Evolutionary conservation across 2,888 invertebrate species (phyloP), one percentile per base, ranked within the genome.

Genomic region (Idaea straminata): DNA sequence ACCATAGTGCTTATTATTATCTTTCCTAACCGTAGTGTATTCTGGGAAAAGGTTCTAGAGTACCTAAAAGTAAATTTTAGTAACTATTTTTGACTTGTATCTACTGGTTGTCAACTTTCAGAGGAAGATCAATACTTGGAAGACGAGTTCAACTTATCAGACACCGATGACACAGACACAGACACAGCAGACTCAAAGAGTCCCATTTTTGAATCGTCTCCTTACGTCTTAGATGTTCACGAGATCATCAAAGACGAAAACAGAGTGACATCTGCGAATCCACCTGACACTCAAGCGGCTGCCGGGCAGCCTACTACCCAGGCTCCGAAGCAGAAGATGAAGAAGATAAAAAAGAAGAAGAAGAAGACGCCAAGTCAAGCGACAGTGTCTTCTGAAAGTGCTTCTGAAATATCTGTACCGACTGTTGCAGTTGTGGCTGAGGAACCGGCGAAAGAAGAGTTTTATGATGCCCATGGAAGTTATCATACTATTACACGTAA

Each of bases 381-480:
- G 7, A 82, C 79, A 38, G 68, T 69, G 3, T 80, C 83, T 0
- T 79, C 81, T 0, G 82, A 77, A 16, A 83, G 77, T 47, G 61
- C 72, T 0, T 84, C 86, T 0, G 83, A 80, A 0, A 75, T 70
- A 57, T 76, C 79, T 4, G 63, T 77, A 4, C 69, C 73, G 0
- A 73, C 80, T 0, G 61, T 59, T 0, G 61, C 74, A 15, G 25
- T 34, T 59, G 62, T 72, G 0, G 34, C 73, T 0, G 78, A 80
- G 35, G 72, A 77, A 4, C 65, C 73, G 0, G 67, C 69, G 3
- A 83, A 78, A 59, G 89, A 91, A 64, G 79, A 87, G 66, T 90
- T 86, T 65, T 89, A 83, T 69, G 89, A 91, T 68, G 90, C 90
- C 0, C 83, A 77, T 66, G 88, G 82, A 61, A 89, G 88, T 71